Conservation (phyloP, 2,113 vertebrate genomes). For the Pseudorhombus dupliciocellatus region DNA sequence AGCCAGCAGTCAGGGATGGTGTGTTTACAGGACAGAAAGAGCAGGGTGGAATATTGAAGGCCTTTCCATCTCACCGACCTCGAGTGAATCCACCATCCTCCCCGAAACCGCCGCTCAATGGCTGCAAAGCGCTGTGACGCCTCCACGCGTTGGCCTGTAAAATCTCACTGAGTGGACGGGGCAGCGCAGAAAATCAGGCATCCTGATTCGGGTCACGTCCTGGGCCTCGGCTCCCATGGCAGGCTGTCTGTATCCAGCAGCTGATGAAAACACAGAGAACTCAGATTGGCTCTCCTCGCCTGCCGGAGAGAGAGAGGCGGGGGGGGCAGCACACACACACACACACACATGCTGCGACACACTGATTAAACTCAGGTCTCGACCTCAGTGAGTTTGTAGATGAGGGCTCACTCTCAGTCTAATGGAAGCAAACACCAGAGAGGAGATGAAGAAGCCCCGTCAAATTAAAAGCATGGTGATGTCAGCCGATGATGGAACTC, state of each 20-base stretch:
- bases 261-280: conserved; percentile 69
- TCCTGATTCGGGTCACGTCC: conserved; percentile 64
- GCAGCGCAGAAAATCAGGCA: conserved; percentile 37
- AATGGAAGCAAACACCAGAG: too few species aligned
- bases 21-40: background rate
- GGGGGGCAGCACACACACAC: conserved; percentile 6
- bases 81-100: background rate
- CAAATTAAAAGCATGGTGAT: too few species aligned
- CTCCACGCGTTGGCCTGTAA: background rate
- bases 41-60: background rate
- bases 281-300: conserved; percentile 44
- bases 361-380: background rate
- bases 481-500: background rate
- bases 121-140: background rate
- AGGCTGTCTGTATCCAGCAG: conserved; percentile 35
- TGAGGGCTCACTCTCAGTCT: background rate
- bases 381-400: background rate
- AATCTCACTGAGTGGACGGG: conserved; percentile 20
- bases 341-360: background rate
- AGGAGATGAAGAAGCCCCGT: too few species aligned
- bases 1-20: conserved; percentile 35
- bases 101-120: background rate
- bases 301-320: conserved; percentile 20
- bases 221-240: conserved; percentile 43
- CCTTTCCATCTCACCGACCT: background rate